Percentiles rank a stretch among this genome's conserved stretches.
These are phyloP conservation scores for Nesometra sesokonis DNA, from an alignment of 35 echinoderm and acorn worm species.

Conservation along the genomic window DNA sequence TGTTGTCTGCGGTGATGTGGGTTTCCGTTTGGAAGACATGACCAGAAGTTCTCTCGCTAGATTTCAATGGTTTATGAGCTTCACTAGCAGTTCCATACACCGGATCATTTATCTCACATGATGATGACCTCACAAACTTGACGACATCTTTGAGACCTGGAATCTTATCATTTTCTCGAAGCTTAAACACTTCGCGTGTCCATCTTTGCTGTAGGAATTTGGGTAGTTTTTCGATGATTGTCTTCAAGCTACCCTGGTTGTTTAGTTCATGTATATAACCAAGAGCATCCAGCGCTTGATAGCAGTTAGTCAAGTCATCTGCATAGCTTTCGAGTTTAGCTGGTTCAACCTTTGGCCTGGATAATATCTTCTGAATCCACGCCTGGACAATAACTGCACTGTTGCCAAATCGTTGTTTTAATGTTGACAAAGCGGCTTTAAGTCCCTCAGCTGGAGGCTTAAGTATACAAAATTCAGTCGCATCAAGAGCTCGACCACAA, in stretches of 20 bases:
- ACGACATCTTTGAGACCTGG: constrained; percentile 5
- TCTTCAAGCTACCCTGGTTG: background rate
- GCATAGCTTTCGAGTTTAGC: constrained; percentile 3
- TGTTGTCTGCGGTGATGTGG: background rate
- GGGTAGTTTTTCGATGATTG: constrained; percentile 3
- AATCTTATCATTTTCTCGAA: background rate
- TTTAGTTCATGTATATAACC: constrained; percentile 4
- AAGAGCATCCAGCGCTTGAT: background rate
- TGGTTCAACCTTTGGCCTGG: no score
- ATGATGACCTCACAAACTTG: constrained; percentile 3
- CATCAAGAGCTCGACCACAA: background rate
- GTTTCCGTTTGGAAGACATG: no score
- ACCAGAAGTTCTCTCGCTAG: no score
- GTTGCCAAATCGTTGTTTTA: constrained; percentile 16
- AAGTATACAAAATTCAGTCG: background rate
- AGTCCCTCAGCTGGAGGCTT: background rate
- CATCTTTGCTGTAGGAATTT: background rate
- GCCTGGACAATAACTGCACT: background rate
- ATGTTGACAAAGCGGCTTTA: background rate
- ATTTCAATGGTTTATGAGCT: no score
- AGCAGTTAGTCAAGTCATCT: constrained; percentile 6
- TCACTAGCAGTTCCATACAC: background rate
- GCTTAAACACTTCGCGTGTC: background rate
- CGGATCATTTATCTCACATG: constrained; percentile 9
- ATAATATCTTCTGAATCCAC: constrained; percentile 3